These are phyloP conservation scores for Anarsia innoxiella DNA, from an alignment of 2,888 invertebrate species.

Conservation along the genomic window DNA sequence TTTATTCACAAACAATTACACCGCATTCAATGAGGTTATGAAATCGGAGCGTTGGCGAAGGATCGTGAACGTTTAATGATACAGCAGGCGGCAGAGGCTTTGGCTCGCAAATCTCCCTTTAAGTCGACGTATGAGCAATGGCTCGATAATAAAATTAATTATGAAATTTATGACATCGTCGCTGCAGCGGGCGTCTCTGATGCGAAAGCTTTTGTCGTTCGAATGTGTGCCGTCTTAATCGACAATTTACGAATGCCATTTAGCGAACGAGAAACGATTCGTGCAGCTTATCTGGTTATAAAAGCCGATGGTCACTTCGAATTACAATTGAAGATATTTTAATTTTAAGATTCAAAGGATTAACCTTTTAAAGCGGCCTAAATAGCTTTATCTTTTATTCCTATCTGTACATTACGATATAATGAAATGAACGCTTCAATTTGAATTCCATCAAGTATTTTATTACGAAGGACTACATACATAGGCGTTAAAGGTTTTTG, in stretches of 20 bases:
- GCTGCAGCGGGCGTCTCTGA: constrained; percentile 36
- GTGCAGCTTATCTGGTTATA: constrained; percentile 36
- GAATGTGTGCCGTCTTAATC: constrained; percentile 57
- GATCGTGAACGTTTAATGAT: constrained; percentile 62
- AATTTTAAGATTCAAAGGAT: constrained; percentile 28
- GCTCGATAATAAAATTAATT: constrained; percentile 66
- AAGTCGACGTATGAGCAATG: constrained; percentile 61
- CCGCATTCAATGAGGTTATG: constrained; percentile 47
- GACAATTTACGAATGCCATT: constrained; percentile 47
- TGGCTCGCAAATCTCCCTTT: constrained; percentile 59
- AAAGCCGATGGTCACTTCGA: constrained; percentile 36
- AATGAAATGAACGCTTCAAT: no score
- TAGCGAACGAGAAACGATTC: constrained; percentile 32
- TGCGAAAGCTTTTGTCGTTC: constrained; percentile 45
- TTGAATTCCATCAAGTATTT: no score
- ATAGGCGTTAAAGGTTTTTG: no score
- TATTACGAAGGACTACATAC: no score
- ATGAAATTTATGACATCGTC: constrained; percentile 53
- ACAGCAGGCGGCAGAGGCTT: constrained; percentile 53
- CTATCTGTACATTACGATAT: background rate
- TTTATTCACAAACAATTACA: constrained; percentile 60
- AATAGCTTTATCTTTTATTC: constrained; percentile 1
- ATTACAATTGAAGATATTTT: constrained; percentile 41
- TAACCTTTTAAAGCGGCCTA: no score
- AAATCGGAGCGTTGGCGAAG: constrained; percentile 39